Conservation (phyloP, 2,113 vertebrate species). For the Seriola rivoliana region DNA sequence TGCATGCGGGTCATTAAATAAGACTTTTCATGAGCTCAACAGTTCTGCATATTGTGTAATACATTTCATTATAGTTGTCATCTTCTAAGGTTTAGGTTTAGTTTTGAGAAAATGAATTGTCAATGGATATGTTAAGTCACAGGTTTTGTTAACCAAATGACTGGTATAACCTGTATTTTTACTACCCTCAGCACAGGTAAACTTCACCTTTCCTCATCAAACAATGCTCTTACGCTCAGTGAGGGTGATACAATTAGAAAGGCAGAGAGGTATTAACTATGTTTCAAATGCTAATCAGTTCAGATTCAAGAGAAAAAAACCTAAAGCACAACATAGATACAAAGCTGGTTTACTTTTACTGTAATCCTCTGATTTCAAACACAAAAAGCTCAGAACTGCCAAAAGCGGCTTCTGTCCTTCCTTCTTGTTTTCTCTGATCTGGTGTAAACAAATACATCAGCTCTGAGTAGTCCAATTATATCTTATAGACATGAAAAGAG, state of each 20-base stretch:
- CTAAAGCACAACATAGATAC: neutral
- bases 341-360: neutral
- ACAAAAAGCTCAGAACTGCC: constrained; percentile 23
- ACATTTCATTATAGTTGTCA: no score
- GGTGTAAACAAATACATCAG: constrained; percentile 26
- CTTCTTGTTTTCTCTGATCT: constrained; percentile 23
- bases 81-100: no score
- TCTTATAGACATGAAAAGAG: constrained; percentile 4
- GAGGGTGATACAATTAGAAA: no score
- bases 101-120: no score
- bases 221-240: neutral
- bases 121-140: no score
- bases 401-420: constrained; percentile 23
- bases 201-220: neutral
- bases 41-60: no score
- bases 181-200: no score
- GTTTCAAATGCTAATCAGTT: neutral
- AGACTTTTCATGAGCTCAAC: no score
- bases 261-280: neutral
- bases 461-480: constrained; percentile 31
- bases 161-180: no score
- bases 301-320: neutral
- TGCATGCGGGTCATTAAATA: no score
- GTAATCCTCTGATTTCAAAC: constrained; percentile 31
- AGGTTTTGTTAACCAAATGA: no score